Evolutionary conservation across 2,797 vertebrate genomes (phyloP), one percentile per base, ranked within the genome.

Genomic region (Hydrophis major): DNA sequence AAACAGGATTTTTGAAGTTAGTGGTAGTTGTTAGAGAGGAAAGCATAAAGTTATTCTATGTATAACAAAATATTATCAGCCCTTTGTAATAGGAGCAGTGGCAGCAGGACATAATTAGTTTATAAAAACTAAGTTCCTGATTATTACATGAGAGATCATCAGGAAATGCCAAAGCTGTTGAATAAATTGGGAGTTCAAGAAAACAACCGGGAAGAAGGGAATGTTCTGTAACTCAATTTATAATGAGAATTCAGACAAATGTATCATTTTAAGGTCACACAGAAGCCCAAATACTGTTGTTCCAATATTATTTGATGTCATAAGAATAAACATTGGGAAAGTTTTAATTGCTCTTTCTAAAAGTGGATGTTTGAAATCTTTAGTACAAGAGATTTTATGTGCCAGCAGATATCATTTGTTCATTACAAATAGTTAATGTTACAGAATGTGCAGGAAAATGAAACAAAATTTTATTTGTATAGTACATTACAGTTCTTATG

Each of bases 331-430:
- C 42, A 74, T 60, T 61, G 50, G 8, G 56, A 2, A 89, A 88
- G n/a, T 22, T 92, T 69, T 87, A 16, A 32, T 8, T 92, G 25
- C 89, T 92, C 28, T 22, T 89, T 92, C 14, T 83, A 63, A 90
- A 89, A 74, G 22, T 28, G 4, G 60, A 88, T 78, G 8, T 32
- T 59, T 13, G 53, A 78, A 25, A n/a, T 22, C 1, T 50, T 47
- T 22, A 89, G 78, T 89, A 57, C 42, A 92, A 74, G 10, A 11
- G 18, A 10, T 3, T 14, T 57, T 94, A 0, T 3, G 92, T 78
- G 22, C 89, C 96, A 95, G 92, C 50, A 97, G 95, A 32, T 96
- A 94, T 95, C 78, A 11, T 92, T 91, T 69, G 92, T 93, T 93
- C 74, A 83, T 83, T 83, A 25, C 37, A 83, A 83, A 83, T 42